Percentiles rank a stretch among this genome's conserved stretches.
Evolutionary conservation across 1,140 invertebrate species (phyloP).

Genomic region (Euwallacea fornicatus): DNA sequence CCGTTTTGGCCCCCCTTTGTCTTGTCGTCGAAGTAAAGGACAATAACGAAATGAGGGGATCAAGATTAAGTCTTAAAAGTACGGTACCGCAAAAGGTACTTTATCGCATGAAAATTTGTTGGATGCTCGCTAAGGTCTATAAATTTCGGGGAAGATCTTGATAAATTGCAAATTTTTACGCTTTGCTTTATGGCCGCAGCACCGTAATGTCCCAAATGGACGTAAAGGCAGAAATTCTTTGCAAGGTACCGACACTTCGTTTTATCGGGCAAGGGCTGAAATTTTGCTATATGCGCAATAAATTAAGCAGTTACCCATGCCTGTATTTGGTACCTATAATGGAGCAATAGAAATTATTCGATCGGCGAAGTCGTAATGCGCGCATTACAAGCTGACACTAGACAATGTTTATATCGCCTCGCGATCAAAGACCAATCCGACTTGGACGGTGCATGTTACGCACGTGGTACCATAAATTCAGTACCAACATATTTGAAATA

Average conservation of each 20-base stretch:
- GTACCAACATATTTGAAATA: slow-evolving; percentile 5
- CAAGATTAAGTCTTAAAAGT: slow-evolving; percentile 38
- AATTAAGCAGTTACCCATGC: too few species aligned
- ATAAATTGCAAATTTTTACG: slow-evolving; percentile 37
- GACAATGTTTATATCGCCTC: slow-evolving; percentile 45
- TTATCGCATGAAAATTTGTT: slow-evolving; percentile 32
- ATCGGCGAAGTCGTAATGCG: slow-evolving; percentile 45
- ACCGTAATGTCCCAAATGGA: slow-evolving; percentile 22
- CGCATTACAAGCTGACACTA: slow-evolving; percentile 43
- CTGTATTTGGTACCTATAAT: slow-evolving; percentile 2
- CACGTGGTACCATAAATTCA: slow-evolving; percentile 8
- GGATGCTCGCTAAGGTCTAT: slow-evolving; percentile 29
- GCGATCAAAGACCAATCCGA: slow-evolving; percentile 43
- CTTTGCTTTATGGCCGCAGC: slow-evolving; percentile 11
- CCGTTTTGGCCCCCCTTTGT: slow-evolving; percentile 26
- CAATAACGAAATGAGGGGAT: slow-evolving; percentile 32
- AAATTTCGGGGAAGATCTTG: slow-evolving; percentile 24
- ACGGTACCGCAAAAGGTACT: slow-evolving; percentile 32
- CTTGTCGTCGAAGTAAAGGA: slow-evolving; percentile 27
- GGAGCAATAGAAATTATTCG: slow-evolving; percentile 35
- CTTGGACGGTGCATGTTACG: slow-evolving; percentile 10
- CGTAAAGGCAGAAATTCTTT: slow-evolving; percentile 26
- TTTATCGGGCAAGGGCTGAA: background rate
- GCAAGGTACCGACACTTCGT: background rate
- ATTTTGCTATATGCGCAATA: background rate